Evolutionary conservation across 2,113 vertebrate genomes (phyloP), one percentile per base, ranked within the genome.

Genomic region (Pygoscelis adeliae): DNA sequence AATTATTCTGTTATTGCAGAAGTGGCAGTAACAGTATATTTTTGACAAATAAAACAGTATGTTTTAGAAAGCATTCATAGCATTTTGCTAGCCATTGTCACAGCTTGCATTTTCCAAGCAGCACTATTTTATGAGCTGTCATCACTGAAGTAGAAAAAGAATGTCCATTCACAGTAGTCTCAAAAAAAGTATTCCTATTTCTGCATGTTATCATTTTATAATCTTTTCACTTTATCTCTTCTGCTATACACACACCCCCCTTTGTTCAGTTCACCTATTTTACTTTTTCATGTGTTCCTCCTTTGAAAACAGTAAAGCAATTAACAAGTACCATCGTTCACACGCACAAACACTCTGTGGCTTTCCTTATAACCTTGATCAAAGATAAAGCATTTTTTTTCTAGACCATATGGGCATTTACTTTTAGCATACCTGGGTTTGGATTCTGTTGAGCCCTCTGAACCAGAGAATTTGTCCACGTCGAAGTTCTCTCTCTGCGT

Each of bases 401-500:
- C 42, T 36, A 78, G 36, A 34, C 36, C 9, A 3, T 84, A 40
- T 18, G 46, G 66, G 9, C 9, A 10, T 62, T 93, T 40, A 3
- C 19, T 55, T 91, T 50, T 34, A 82, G 59, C 98, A 96, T 98
- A 99, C 99, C 99, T 99, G 99, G 56, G 99, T 99, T 97, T 99
- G 99, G 94, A 99, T 99, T 96, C 99, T 99, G 95, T 99, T 99
- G 77, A 99, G 99, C 27, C 99, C 99, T 79, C 99, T 98, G 98
- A 99, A 99, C 99, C 99, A 99, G 74, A 99, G 99, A 96, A 99
- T 99, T 98, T 99, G 99, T 72, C 99, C 99, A 83, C 99, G 98
- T 63, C 99, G 98, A 92, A 99, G 98, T 94, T 99, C 99, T 85
- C 99, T 98, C 97, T 99, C 99, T 1, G 99, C 99, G 0, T 99